A percentile compares a stretch with the other conserved stretches of the same genome.
Conservation (phyloP, 2,113 vertebrate genomes). For the Pterocles orientalis region DNA sequence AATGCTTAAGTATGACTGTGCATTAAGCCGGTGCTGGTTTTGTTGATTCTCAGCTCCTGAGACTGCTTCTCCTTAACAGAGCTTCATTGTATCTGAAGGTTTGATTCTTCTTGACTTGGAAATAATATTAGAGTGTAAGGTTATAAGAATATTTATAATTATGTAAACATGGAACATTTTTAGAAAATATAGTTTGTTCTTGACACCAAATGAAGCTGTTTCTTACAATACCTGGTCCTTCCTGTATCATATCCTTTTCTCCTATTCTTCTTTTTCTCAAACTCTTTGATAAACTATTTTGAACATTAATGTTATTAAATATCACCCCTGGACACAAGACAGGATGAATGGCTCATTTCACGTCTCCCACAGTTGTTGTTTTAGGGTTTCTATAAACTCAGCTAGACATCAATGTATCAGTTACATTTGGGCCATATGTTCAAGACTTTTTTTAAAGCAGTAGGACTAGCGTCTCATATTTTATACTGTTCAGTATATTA, state of each 20-base stretch:
- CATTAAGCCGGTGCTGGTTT: neutral
- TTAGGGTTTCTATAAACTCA: slow-evolving; percentile 59
- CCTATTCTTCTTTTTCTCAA: neutral
- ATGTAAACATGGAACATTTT: neutral
- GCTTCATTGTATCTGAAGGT: neutral
- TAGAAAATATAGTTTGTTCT: neutral
- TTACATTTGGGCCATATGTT: slow-evolving; percentile 50
- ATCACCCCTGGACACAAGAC: slow-evolving; percentile 6
- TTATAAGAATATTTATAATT: neutral
- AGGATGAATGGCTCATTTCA: slow-evolving; percentile 53
- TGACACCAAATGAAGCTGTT: neutral
- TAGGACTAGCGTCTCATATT: slow-evolving; percentile 39
- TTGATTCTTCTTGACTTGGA: neutral
- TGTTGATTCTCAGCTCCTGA: neutral
- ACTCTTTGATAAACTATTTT: slow-evolving; percentile 22
- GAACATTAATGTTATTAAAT: slow-evolving; percentile 20
- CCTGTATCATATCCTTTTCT: neutral
- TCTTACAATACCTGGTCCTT: neutral
- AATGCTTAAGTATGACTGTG: neutral
- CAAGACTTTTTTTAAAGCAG: slow-evolving; percentile 30
- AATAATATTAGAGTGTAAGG: neutral
- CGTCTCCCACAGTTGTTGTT: slow-evolving; percentile 31
- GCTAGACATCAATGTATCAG: slow-evolving; percentile 49
- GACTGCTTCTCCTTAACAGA: neutral
- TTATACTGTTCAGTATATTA: slow-evolving; percentile 16